These are phyloP conservation scores for Onychorhynchus coronatus DNA, from an alignment of 2,113 vertebrate genomes.

Conservation along the genomic window DNA sequence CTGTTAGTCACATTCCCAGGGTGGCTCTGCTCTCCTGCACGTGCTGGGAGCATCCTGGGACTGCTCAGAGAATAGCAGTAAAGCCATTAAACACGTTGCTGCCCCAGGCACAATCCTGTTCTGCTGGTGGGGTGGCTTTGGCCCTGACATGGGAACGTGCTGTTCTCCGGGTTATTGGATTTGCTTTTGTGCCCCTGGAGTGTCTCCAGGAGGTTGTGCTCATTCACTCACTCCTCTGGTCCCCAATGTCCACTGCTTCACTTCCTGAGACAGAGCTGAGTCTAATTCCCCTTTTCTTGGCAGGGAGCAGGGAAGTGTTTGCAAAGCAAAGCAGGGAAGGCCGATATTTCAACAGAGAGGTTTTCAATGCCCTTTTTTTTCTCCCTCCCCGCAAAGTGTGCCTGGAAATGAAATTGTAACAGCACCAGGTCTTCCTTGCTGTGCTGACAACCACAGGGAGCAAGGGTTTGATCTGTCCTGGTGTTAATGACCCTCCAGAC, in stretches of 20 bases:
- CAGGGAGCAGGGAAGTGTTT: neutral
- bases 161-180: neutral
- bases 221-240: neutral
- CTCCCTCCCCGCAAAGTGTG: neutral
- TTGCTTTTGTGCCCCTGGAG: neutral
- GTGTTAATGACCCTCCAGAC: neutral
- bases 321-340: neutral
- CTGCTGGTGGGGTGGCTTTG: neutral
- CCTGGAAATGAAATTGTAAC: neutral
- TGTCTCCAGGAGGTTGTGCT: neutral
- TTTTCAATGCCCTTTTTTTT: neutral
- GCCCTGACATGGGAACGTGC: neutral
- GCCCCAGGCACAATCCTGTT: constrained; percentile 7
- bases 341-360: neutral
- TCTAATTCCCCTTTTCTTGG: neutral
- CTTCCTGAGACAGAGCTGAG: neutral
- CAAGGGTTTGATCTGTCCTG: neutral
- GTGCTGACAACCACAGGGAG: neutral
- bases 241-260: neutral
- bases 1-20: fast-evolving
- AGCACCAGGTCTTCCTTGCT: neutral
- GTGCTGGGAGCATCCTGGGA: neutral
- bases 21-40: neutral
- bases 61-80: neutral
- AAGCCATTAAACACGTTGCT: neutral